A percentile compares a stretch with the other conserved stretches of the same genome.
Evolutionary conservation across 2,888 invertebrate genomes (phyloP).

Genomic region (Tetanocera ferruginea): DNA sequence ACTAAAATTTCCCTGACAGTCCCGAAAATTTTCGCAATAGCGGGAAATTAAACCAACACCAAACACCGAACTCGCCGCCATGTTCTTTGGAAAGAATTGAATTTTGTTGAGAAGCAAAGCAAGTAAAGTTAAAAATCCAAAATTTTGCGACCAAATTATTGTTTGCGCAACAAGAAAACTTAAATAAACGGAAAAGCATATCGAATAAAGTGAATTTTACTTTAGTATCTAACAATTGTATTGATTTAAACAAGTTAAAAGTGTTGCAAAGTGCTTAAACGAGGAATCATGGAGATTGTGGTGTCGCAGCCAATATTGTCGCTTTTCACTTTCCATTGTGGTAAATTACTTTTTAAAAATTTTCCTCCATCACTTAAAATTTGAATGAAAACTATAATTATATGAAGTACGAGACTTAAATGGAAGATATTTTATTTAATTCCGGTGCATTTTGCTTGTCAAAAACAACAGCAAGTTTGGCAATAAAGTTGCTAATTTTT

Average conservation of each 20-base stretch:
- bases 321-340: slow-evolving; percentile 39
- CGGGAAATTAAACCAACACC: slow-evolving; percentile 47
- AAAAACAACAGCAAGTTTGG: neutral
- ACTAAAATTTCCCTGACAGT: slow-evolving; percentile 1
- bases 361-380: neutral
- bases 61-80: slow-evolving; percentile 52
- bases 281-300: neutral
- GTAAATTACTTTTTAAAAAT: slow-evolving; percentile 6
- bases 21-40: slow-evolving; percentile 42
- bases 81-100: slow-evolving; percentile 53
- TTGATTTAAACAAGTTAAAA: slow-evolving; percentile 31
- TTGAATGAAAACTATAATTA: slow-evolving; percentile 29
- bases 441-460: neutral
- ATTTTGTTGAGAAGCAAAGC: slow-evolving; percentile 42
- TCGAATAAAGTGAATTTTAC: slow-evolving; percentile 19
- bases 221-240: slow-evolving; percentile 27
- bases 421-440: neutral
- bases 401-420: neutral
- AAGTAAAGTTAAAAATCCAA: slow-evolving; percentile 45
- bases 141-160: neutral
- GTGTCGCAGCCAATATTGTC: neutral
- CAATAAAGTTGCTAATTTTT: neutral
- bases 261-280: neutral
- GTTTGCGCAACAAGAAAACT: slow-evolving; percentile 26
- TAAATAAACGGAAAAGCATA: neutral